Conservation (phyloP, 2,797 vertebrate species). For the Pseudochirops cupreus region DNA sequence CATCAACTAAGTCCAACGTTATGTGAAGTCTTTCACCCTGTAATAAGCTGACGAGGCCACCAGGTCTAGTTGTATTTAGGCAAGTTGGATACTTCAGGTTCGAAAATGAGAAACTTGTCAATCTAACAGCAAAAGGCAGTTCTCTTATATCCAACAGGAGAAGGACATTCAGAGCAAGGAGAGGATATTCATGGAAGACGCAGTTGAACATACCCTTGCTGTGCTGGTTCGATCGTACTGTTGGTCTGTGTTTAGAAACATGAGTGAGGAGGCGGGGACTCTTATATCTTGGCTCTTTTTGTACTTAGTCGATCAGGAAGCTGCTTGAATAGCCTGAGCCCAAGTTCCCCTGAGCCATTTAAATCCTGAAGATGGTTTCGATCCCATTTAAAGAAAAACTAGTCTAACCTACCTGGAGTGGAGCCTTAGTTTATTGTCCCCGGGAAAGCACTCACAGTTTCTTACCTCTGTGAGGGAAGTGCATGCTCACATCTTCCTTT, state of each 20-base stretch:
- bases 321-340: background rate
- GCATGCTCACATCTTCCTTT: background rate
- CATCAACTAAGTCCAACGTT: background rate
- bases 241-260: background rate
- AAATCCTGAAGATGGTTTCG: background rate
- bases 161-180: background rate
- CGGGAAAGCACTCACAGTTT: background rate
- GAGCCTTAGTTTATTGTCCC: background rate
- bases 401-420: background rate
- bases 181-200: background rate
- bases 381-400: background rate
- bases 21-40: background rate
- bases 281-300: background rate
- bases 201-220: background rate
- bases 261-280: background rate
- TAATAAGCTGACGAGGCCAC: background rate
- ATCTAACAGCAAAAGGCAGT: background rate
- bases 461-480: background rate
- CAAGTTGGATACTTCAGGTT: background rate
- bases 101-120: background rate
- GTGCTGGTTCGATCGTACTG: background rate
- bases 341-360: background rate
- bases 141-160: background rate
- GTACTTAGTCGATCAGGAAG: background rate
- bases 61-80: background rate